Base-by-base conservation (phyloP, 2,797 vertebrate species). In the Chloroceryle amazona region DNA sequence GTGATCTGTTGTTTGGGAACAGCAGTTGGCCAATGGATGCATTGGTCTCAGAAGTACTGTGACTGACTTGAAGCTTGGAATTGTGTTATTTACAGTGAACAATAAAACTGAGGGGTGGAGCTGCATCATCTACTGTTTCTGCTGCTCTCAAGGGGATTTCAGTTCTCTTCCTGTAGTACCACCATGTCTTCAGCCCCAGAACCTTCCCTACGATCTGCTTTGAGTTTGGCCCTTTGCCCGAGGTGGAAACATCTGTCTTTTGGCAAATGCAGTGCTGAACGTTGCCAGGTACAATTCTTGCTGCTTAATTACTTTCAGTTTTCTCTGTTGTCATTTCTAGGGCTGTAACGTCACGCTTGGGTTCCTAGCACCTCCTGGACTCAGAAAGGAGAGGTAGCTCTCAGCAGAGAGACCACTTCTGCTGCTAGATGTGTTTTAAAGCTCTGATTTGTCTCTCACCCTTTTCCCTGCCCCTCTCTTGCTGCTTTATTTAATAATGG, bases 1-100 rank as follows among this genome's bases (percentile, higher is more conserved):
- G 91, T 99, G 98, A 99, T 52, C 54, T 13, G 10, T 21, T 83
- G 60, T 72, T 54, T 78, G 52, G 57, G 89, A 90, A 37, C 65
- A 60, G 87, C 71, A 71, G 28, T 35, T 70, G 76, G 35, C 61
- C 49, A 18, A 4, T 51, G 83, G 93, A 81, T 19, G 33, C 23
- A 4, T 11, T 94, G 60, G 68, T 51, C 10, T 75, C 74, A 11
- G 4, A 75, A 91, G 52, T 54, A 78, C 63, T 82, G 66, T 21
- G 74, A 88, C 37, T 51, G 55, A 87, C 74, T 37, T 60, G 11
- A 84, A n/a, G 21, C 52, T 86, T 89, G 61, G 86, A 72, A 67
- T 10, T 66, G n/a, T 90, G 37, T 85, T 72, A 52, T 78, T 94
- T 92, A 84, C 42, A 71, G 78, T 90, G 79, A 86, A 67, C 41